A percentile compares a stretch with the other conserved stretches of the same genome.
Conservation (phyloP, 2,888 invertebrate genomes). For the Rotaria sp. region DNA sequence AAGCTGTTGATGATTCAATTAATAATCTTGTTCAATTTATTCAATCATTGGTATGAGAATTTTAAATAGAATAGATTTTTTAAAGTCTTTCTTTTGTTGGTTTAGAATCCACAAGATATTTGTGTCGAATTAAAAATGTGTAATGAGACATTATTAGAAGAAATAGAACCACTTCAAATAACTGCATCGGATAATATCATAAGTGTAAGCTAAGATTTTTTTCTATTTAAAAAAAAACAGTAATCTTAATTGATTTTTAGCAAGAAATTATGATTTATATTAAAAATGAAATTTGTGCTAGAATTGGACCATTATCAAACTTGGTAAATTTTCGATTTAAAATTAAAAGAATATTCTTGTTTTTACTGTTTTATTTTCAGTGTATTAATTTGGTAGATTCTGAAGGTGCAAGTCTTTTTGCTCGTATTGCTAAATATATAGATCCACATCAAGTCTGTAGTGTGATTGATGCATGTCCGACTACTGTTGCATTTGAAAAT, state of each 20-base stretch:
- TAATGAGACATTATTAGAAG: neutral
- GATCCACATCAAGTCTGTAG: conserved; percentile 32
- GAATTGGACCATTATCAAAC: neutral
- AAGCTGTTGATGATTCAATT: neutral
- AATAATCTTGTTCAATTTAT: neutral
- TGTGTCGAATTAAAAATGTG: conserved; percentile 3
- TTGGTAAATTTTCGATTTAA: neutral
- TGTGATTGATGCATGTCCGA: conserved; percentile 32
- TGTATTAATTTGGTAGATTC: conserved; percentile 31
- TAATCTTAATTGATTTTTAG: neutral
- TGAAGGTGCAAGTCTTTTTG: conserved; percentile 31
- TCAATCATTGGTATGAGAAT: neutral
- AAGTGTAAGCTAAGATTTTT: neutral
- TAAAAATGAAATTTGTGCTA: neutral
- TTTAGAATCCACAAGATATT: neutral
- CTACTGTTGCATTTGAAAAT: neutral
- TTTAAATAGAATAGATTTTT: neutral
- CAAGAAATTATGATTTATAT: neutral
- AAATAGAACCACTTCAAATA: neutral
- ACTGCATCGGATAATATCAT: neutral
- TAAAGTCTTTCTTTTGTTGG: neutral
- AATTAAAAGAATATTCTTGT: neutral
- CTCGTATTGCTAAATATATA: neutral
- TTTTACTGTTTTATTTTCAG: neutral
- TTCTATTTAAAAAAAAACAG: neutral